Conservation (phyloP, 2,888 invertebrate genomes). For the Lepidochrysops patricia region DNA sequence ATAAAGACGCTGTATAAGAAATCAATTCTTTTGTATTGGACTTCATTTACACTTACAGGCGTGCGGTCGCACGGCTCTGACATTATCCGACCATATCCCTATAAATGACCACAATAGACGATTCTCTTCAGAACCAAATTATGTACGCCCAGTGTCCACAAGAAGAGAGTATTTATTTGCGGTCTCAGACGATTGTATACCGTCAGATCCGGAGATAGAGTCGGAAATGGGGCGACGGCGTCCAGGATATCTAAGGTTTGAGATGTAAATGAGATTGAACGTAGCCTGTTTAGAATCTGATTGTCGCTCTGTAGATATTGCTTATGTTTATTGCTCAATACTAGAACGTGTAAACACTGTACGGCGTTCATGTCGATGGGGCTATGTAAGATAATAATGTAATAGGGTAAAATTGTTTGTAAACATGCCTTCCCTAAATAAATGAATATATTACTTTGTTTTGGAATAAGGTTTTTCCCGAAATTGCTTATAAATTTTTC, state of each 20-base stretch:
- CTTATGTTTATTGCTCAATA: constrained; percentile 5
- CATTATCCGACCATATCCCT: constrained; percentile 7
- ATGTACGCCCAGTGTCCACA: constrained; percentile 27
- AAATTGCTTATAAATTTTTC: not conserved
- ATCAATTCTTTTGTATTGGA: constrained; percentile 3
- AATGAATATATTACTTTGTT: not conserved
- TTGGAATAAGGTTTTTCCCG: not conserved
- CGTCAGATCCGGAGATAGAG: not conserved
- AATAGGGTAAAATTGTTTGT: not conserved
- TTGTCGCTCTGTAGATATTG: constrained; percentile 16
- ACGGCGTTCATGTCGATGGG: not conserved
- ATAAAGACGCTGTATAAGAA: not conserved
- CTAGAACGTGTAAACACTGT: not conserved
- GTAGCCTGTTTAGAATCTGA: constrained; percentile 18
- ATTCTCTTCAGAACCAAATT: constrained; percentile 23
- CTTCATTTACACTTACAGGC: not conserved
- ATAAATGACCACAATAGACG: constrained; percentile 24
- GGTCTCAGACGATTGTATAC: constrained; percentile 13
- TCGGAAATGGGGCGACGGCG: not conserved
- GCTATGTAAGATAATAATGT: not conserved
- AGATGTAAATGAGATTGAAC: constrained; percentile 22
- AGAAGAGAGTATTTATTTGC: constrained; percentile 15
- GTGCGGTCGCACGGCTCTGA: not conserved
- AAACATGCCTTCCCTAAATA: not conserved
- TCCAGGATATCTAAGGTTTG: constrained; percentile 17